Evolutionary conservation across 2,797 vertebrate species (phyloP).

Genomic region (Pelochelys cantorii): DNA sequence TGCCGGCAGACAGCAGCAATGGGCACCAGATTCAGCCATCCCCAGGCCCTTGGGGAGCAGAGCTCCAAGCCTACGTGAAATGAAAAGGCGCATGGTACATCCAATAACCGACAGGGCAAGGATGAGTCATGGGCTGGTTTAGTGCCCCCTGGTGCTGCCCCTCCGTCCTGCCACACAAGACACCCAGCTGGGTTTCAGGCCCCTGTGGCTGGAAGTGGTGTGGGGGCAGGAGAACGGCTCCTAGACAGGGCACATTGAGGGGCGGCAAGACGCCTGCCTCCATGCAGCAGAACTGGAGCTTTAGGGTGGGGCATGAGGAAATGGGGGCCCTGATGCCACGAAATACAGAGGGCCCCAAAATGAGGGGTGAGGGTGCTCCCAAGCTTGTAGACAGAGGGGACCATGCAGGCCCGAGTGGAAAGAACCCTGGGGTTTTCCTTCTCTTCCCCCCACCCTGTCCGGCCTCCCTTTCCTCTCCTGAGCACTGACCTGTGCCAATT

Average conservation of each 20-base stretch:
- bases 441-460: neutral
- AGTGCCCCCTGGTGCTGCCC: neutral
- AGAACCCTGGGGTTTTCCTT: neutral
- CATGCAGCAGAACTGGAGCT: neutral
- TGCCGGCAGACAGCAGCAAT: neutral
- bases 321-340: neutral
- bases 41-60: neutral
- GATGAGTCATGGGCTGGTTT: neutral
- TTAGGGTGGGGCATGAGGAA: neutral
- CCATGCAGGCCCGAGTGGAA: neutral
- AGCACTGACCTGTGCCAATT: too few species aligned
- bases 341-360: too few species aligned
- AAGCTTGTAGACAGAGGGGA: too few species aligned
- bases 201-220: too few species aligned
- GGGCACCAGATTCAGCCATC: neutral
- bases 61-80: neutral
- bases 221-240: too few species aligned
- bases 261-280: neutral
- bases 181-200: neutral
- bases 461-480: too few species aligned
- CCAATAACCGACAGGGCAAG: too few species aligned
- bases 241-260: neutral
- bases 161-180: too few species aligned
- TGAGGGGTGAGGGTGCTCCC: too few species aligned
- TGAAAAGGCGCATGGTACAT: neutral